A percentile compares a stretch with the other conserved stretches of the same genome.
Conservation (phyloP, 2,797 vertebrate species). For the Microchirus variegatus region DNA sequence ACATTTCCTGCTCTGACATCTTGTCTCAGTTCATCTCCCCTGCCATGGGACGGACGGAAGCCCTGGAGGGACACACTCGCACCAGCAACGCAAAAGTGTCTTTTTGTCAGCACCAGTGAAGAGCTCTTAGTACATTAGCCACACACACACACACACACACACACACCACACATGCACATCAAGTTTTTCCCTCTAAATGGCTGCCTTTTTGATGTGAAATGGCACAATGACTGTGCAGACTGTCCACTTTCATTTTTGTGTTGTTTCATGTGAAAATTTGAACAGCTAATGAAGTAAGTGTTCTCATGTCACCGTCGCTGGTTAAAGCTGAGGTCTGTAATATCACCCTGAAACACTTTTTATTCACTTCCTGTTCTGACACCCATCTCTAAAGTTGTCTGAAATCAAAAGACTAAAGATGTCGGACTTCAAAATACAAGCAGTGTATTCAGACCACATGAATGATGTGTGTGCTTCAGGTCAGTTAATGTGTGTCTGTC, state of each 20-base stretch:
- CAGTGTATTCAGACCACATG: too few relatives aligned
- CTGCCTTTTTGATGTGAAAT: conserved; percentile 61
- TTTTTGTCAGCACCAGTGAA: conserved; percentile 78
- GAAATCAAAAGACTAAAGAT: too few relatives aligned
- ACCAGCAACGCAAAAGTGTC: conserved; percentile 79
- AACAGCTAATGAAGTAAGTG: conserved; percentile 29
- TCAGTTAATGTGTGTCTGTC: too few relatives aligned
- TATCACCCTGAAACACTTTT: too few relatives aligned
- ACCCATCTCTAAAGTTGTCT: too few relatives aligned
- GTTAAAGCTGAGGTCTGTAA: too few relatives aligned
- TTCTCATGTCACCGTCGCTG: too few relatives aligned
- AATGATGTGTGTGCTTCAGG: too few relatives aligned
- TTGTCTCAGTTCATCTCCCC: conserved; percentile 83
- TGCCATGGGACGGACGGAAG: conserved; percentile 72
- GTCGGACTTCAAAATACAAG: too few relatives aligned
- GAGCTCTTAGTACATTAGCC: conserved; percentile 78
- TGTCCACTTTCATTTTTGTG: conserved; percentile 44
- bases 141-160: conserved; percentile 61
- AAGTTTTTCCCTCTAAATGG: conserved; percentile 14
- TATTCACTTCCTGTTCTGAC: too few relatives aligned
- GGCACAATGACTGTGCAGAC: conserved; percentile 61
- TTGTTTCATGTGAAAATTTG: conserved; percentile 37
- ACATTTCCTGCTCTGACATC: conserved; percentile 81
- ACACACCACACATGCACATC: conserved; percentile 35
- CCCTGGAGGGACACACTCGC: conserved; percentile 76